Percentiles rank a stretch among this genome's conserved stretches.
phyloP scores from a whole-genome alignment of 2,797 vertebrate genomes.

The Enteromius anoplus region DNA sequence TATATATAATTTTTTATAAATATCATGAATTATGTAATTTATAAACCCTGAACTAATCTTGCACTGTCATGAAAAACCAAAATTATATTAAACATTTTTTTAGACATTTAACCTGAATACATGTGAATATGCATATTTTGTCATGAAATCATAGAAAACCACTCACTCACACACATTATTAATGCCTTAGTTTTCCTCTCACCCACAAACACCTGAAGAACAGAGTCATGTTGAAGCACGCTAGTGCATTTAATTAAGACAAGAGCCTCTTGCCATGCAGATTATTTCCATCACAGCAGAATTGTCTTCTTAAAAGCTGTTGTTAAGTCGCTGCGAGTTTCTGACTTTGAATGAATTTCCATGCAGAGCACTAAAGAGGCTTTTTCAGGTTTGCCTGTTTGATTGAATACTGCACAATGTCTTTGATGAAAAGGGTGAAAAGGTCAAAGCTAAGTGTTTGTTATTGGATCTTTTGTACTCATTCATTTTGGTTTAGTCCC shows the following conservation, averaged over 20 bases:
- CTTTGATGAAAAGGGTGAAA: constrained; percentile 23
- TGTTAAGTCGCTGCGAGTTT: constrained; percentile 37
- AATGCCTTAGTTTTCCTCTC: constrained; percentile 17
- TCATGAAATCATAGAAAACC: neutral
- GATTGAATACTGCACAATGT: constrained; percentile 29
- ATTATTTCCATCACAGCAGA: constrained; percentile 50
- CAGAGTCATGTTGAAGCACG: constrained; percentile 30
- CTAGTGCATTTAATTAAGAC: constrained; percentile 51
- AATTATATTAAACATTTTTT: neutral
- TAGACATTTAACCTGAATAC: neutral
- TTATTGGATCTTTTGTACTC: constrained; percentile 20
- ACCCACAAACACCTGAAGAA: constrained; percentile 45
- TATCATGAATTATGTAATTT: neutral
- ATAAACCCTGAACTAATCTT: neutral
- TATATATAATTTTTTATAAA: neutral
- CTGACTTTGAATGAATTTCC: constrained; percentile 32
- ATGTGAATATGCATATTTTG: neutral
- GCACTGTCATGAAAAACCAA: neutral
- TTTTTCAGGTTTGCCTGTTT: constrained; percentile 19
- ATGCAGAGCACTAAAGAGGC: neutral
- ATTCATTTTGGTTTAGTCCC: constrained; percentile 40
- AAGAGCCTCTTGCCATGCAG: constrained; percentile 49
- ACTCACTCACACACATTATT: neutral
- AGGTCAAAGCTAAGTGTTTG: constrained; percentile 35
- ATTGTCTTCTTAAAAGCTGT: constrained; percentile 36